Evolutionary conservation across 2,888 invertebrate genomes (phyloP), one percentile per base, ranked within the genome.

Genomic region (Pseudococcus jackbeardsleyi): DNA sequence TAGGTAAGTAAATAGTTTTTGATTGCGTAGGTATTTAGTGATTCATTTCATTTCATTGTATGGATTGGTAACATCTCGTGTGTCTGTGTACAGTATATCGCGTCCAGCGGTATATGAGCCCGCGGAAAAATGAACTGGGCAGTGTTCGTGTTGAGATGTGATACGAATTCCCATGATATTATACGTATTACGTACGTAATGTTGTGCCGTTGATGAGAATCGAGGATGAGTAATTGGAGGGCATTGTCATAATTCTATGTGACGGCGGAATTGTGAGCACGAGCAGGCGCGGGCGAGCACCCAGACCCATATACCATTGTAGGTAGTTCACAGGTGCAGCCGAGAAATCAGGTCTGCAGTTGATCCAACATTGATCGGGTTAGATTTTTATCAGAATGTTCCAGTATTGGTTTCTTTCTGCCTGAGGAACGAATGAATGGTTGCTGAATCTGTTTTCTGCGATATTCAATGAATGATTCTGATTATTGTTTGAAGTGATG

Each of bases 1-100:
- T 15, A 11, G 5, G 12, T 68, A 68, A 11, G 68, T 64, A 64
- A 64, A 64, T 64, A 68, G 22, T 26, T 68, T 68, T 68, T 26
- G 68, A 68, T 68, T 68, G 68, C 68, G 68, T 68, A 26, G 68
- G 68, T 68, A 68, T 68, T 68, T 22, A 68, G 68, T 26, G 68
- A 68, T n/a, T n/a, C n/a, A n/a, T n/a, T n/a, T n/a, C n/a, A n/a
- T n/a, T 68, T 68, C 68, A 68, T 68, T 68, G 68, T 68, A 68
- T 9, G 26, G 68, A 33, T 68, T 68, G 26, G 68, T 33, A 59
- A 26, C 68, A 26, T 68, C 26, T n/a, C n/a, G n/a, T n/a, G n/a
- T n/a, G n/a, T n/a, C n/a, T n/a, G n/a, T n/a, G n/a, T n/a, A n/a
- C n/a, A n/a, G n/a, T n/a, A 33, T 33, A 68, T 22, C 26, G 26